A percentile compares a stretch with the other conserved stretches of the same genome.
phyloP scores from a whole-genome alignment of 2,113 vertebrate species.

The Psilopogon haemacephalus region DNA sequence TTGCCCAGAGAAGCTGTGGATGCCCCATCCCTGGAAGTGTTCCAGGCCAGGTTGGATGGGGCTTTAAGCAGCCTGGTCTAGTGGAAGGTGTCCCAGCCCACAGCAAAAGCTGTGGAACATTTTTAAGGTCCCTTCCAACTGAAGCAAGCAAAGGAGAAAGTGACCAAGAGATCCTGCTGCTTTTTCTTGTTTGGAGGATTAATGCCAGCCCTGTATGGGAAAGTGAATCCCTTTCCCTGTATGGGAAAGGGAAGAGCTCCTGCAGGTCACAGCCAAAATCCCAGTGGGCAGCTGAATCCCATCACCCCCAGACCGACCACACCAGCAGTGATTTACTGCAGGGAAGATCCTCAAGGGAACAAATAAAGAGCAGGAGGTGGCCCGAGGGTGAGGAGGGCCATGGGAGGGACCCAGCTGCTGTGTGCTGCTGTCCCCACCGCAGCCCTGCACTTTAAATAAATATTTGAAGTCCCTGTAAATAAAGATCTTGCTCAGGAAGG shows the following conservation, averaged over 20 bases:
- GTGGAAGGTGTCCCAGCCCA: no score
- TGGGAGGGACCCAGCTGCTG: background rate
- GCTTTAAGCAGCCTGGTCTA: no score
- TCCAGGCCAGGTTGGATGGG: no score
- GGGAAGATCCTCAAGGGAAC: background rate
- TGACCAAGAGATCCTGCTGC: rapidly evolving
- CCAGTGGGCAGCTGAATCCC: conserved; percentile 4
- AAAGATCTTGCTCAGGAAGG: background rate
- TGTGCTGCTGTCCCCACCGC: background rate
- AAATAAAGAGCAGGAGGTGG: conserved; percentile 17
- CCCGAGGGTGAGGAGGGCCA: background rate
- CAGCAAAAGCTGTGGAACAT: no score
- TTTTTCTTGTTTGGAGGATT: background rate
- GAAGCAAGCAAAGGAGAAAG: background rate
- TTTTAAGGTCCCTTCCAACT: no score
- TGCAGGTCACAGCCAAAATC: background rate
- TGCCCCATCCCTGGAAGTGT: background rate
- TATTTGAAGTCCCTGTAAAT: conserved; percentile 60
- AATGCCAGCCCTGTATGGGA: background rate
- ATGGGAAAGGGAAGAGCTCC: background rate
- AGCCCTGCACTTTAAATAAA: conserved; percentile 28
- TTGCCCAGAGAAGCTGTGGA: background rate
- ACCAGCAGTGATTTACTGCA: conserved; percentile 16
- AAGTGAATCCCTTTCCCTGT: background rate
- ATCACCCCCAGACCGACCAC: background rate